These are phyloP conservation scores for Dicyrtoma fusca DNA, from an alignment of 2,888 invertebrate species.

Conservation along the genomic window DNA sequence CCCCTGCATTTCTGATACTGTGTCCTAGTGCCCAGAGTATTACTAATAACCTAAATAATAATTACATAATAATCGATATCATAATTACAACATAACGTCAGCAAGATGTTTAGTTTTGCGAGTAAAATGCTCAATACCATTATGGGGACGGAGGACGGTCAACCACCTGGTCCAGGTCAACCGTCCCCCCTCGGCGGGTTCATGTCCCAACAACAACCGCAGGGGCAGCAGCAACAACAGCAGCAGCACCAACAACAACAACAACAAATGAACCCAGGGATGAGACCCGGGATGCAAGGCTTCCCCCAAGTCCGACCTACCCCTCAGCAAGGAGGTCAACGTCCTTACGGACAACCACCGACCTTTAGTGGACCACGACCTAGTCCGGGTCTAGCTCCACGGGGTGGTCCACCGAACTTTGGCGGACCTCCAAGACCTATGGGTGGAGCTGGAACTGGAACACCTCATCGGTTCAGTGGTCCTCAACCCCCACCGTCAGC, in stretches of 20 bases:
- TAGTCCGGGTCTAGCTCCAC: constrained; percentile 52
- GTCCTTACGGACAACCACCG: constrained; percentile 50
- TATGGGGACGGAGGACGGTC: constrained; percentile 59
- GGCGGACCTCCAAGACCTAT: constrained; percentile 52
- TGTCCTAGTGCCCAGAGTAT: constrained; percentile 3
- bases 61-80: neutral
- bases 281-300: constrained; percentile 40
- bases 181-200: constrained; percentile 22
- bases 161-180: constrained; percentile 40
- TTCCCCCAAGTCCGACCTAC: constrained; percentile 46
- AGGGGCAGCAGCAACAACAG: constrained; percentile 17
- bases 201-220: constrained; percentile 4
- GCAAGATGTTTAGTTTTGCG: constrained; percentile 61
- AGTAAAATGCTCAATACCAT: constrained; percentile 62
- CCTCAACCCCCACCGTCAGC: constrained; percentile 50
- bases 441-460: constrained; percentile 54
- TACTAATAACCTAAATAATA: neutral
- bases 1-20: neutral
- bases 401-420: constrained; percentile 54
- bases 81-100: constrained; percentile 11
- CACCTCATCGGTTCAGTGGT: constrained; percentile 56
- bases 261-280: constrained; percentile 43
- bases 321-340: constrained; percentile 51
- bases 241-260: constrained; percentile 50
- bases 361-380: constrained; percentile 55